Conservation (phyloP, 2,888 invertebrate genomes). For the Drosophila birchii region DNA sequence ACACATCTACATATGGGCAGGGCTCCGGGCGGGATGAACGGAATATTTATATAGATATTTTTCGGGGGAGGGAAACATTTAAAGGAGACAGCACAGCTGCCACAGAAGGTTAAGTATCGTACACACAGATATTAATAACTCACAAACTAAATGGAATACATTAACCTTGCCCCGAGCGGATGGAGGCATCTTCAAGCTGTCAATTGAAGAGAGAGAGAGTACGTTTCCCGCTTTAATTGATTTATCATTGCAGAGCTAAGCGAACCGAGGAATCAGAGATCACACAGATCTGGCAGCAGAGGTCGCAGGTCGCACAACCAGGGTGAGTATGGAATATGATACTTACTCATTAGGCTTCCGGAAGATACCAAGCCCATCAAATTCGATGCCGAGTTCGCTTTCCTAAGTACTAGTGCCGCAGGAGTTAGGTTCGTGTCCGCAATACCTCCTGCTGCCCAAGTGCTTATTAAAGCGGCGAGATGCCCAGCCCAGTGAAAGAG, state of each 20-base stretch:
- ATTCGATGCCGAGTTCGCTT: slow-evolving; percentile 75
- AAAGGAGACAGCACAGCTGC: slow-evolving; percentile 51
- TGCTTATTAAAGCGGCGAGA: slow-evolving; percentile 86
- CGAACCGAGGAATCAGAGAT: slow-evolving; percentile 3
- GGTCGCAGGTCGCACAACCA: slow-evolving; percentile 3
- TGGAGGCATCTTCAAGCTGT: slow-evolving; percentile 55
- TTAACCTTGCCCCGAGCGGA: slow-evolving; percentile 36
- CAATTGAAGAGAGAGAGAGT: slow-evolving; percentile 39
- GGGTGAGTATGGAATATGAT: slow-evolving; percentile 29
- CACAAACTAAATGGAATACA: slow-evolving; percentile 58
- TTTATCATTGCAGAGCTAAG: slow-evolving; percentile 32
- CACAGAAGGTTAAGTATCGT: slow-evolving; percentile 62
- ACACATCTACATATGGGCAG: slow-evolving; percentile 35
- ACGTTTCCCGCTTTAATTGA: slow-evolving; percentile 30
- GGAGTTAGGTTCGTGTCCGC: slow-evolving; percentile 83
- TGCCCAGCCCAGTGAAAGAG: slow-evolving; percentile 55
- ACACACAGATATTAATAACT: slow-evolving; percentile 60
- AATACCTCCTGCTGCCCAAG: slow-evolving; percentile 85
- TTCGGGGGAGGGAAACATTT: slow-evolving; percentile 56
- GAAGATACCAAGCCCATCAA: not conserved
- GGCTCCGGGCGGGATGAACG: not conserved
- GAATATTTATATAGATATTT: slow-evolving; percentile 38
- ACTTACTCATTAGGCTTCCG: slow-evolving; percentile 9
- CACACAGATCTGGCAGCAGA: slow-evolving; percentile 7
- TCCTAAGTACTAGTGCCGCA: slow-evolving; percentile 86